A percentile compares a stretch with the other conserved stretches of the same genome.
Evolutionary conservation across 1,140 invertebrate genomes (phyloP).

Genomic region (Cheumatopsyche charites): DNA sequence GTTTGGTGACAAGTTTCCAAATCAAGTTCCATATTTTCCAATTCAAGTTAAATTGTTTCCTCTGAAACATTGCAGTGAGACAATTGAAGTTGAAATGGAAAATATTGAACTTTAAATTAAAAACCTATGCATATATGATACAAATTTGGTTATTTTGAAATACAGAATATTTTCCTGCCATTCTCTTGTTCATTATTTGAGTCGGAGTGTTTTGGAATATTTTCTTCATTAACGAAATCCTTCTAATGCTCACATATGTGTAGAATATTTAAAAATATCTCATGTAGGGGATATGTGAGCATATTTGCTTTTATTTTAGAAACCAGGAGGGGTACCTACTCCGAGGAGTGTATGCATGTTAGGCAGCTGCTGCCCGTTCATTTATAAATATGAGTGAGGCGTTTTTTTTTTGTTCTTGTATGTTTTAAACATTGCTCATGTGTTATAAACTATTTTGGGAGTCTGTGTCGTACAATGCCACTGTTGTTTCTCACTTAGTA

Average conservation of each 20-base stretch:
- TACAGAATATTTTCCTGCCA: too few species aligned
- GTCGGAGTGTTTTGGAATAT: background rate
- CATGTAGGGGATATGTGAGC: background rate
- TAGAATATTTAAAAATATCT: conserved; percentile 9
- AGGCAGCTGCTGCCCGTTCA: conserved; percentile 30
- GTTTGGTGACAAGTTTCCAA: too few species aligned
- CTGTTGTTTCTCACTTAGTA: conserved; percentile 33
- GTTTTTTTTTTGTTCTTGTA: conserved; percentile 32
- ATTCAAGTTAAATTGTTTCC: too few species aligned
- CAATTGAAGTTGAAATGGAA: too few species aligned
- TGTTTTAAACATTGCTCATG: conserved; percentile 41
- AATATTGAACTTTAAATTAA: too few species aligned
- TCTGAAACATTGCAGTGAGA: too few species aligned
- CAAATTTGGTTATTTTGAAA: too few species aligned
- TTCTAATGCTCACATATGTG: background rate
- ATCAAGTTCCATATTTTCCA: too few species aligned
- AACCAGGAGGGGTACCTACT: conserved; percentile 13
- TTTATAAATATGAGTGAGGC: conserved; percentile 43
- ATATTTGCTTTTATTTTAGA: conserved; percentile 19
- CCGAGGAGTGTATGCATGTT: conserved; percentile 12
- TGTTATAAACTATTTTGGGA: conserved; percentile 44
- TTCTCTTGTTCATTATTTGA: too few species aligned
- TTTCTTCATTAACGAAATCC: background rate
- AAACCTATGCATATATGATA: too few species aligned
- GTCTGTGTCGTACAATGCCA: conserved; percentile 35